Evolutionary conservation across 2,888 invertebrate genomes (phyloP).

Genomic region (Noctua fimbriata): DNA sequence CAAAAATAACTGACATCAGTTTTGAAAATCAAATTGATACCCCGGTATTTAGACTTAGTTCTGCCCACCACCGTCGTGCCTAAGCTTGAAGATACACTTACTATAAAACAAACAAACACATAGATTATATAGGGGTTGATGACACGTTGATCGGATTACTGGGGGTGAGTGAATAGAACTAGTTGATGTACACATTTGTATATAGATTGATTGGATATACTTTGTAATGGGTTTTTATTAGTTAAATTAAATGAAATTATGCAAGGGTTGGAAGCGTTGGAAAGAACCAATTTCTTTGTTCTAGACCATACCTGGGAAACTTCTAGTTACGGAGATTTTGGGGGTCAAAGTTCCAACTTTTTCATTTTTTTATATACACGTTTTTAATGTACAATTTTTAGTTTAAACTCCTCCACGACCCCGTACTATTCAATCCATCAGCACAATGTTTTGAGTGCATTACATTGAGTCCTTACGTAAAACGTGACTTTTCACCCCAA

Average conservation of each 20-base stretch:
- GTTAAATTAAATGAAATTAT: neutral
- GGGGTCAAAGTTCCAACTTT: too few relatives aligned
- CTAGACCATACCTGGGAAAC: too few relatives aligned
- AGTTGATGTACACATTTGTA: constrained; percentile 32
- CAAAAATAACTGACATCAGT: neutral
- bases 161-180: constrained; percentile 11
- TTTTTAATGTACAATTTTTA: too few relatives aligned
- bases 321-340: too few relatives aligned
- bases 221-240: neutral
- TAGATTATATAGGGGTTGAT: constrained; percentile 35
- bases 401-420: too few relatives aligned
- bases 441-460: too few relatives aligned
- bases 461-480: too few relatives aligned
- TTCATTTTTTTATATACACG: too few relatives aligned
- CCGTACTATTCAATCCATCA: too few relatives aligned
- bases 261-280: neutral
- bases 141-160: constrained; percentile 53
- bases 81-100: neutral
- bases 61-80: neutral
- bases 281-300: too few relatives aligned
- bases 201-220: constrained; percentile 24
- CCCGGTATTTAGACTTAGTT: neutral
- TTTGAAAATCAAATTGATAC: neutral
- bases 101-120: constrained; percentile 23
- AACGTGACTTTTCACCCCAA: too few relatives aligned